Evolutionary conservation across 2,888 invertebrate species (phyloP).

Genomic region (Drosophila crucigera): DNA sequence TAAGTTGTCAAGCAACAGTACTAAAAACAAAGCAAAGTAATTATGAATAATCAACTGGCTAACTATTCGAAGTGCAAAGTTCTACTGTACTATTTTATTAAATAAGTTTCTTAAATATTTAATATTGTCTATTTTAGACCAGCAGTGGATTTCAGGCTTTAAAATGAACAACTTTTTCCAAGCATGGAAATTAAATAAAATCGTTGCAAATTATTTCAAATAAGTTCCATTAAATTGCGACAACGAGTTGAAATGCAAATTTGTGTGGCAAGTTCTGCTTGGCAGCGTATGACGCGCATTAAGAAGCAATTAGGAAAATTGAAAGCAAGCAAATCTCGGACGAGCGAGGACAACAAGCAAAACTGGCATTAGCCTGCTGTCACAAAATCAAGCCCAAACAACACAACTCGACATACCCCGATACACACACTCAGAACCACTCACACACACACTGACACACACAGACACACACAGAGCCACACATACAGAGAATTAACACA

Average conservation of each 20-base stretch:
- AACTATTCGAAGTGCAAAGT: not conserved
- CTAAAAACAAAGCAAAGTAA: not conserved
- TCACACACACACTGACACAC: conserved; percentile 2
- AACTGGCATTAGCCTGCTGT: conserved; percentile 71
- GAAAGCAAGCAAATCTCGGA: conserved; percentile 59
- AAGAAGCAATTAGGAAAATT: conserved; percentile 77
- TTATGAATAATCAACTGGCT: not conserved
- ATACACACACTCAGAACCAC: conserved; percentile 7
- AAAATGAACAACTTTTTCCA: not conserved
- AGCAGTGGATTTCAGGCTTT: not conserved
- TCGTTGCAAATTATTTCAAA: conserved; percentile 26
- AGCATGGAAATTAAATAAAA: not conserved
- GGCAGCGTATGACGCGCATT: conserved; percentile 61
- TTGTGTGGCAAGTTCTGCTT: conserved; percentile 49
- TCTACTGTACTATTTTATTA: not conserved
- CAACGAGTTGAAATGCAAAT: conserved; percentile 51
- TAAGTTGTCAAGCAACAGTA: not conserved
- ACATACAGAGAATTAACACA: conserved; percentile 66
- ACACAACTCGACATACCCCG: conserved; percentile 41
- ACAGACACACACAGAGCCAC: not conserved
- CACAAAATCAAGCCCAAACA: conserved; percentile 49
- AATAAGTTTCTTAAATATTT: not conserved
- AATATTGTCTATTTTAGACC: not conserved
- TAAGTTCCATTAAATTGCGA: conserved; percentile 8
- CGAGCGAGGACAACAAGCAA: conserved; percentile 25